Evolutionary conservation across 2,113 vertebrate genomes (phyloP), one percentile per base, ranked within the genome.

Genomic region (Erinaceus europaeus): DNA sequence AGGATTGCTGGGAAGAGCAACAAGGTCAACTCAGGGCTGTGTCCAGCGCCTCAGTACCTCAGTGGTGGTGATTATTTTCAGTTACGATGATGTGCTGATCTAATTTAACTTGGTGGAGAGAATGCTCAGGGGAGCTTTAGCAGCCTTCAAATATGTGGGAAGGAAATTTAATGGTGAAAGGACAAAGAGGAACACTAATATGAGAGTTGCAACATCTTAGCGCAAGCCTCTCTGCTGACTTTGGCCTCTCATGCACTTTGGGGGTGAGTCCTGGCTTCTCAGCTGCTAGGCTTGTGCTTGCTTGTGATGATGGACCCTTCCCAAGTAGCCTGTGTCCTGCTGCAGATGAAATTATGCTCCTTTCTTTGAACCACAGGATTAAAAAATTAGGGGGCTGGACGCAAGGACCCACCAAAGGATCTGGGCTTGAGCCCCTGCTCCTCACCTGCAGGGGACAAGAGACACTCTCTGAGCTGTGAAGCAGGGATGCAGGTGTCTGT

Each of bases 111-210:
- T 67, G 50, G 57, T 42, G 23, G 64, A 77, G n/a, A 84, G 83
- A 80, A 73, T 32, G n/a, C 36, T 46, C 64, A 34, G 64, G 76
- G 90, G 48, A 67, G 25, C 34, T 36, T 44, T 34, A 50, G 67
- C 21, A 29, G 64, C 42, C 27, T 88, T 69, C 52, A 12, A 23
- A 42, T 36, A 44, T 34, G 42, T 67, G 86, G 32, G 84, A 84
- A 86, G 73, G 65, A 69, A 89, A 48, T 46, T 29, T 0, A 17
- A 46, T 72, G 44, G 27, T 34, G 65, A 83, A 82, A 88, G 71
- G 75, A 57, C 25, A 27, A 86, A 87, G 86, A 76, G 27, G 62
- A 86, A 62, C 38, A 65, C 57, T 44, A 1, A 73, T 17, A 76
- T 36, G 21, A 23, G 18, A 74, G 65, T 21, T 81, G 77, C 46